Evolutionary conservation across 2,797 vertebrate genomes (phyloP), one percentile per base, ranked within the genome.

Genomic region (Peromyscus melanophrys): DNA sequence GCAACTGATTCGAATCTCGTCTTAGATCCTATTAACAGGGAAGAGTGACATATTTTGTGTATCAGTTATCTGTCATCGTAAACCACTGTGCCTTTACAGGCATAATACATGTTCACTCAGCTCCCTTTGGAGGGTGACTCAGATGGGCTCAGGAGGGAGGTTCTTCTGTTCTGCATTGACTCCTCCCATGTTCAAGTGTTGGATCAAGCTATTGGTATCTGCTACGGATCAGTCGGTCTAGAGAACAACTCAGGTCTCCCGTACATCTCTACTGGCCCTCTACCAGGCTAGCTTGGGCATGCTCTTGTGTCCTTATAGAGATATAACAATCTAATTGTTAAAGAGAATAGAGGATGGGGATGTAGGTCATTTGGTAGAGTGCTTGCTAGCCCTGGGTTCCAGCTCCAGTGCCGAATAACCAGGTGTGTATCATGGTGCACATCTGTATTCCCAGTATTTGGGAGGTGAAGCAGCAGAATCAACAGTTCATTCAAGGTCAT

Each of bases 1-100:
- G 2, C 0, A 0, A 0, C 0, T 1, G 87, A 89, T 16, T 86
- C 73, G 1, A 31, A 52, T 29, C 37, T 52, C 21, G 9, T 59
- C 95, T 71, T 19, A 69, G 90, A 25, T 49, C 6, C 6, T 65
- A 16, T 34, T 14, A 6, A 83, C 67, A 13, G 4, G 0, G 46
- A 27, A 93, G 40, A 76, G 11, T 1, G 34, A 14, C 2, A 3
- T 85, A 65, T 8, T 92, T 90, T 55, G 13, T 31, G 4, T 31
- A 52, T 73, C 89, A 71, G 10, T 80, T 55, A 0, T 78, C 94
- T 61, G 0, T 29, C 95, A 77, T 27, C 34, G 57, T 29, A 67
- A 52, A 65, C 13, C 29, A 52, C 17, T 76, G 34, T 34, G 49
- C 55, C 67, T 73, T 77, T 19, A 13, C 57, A 61, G 86, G 55